Base-by-base conservation (phyloP, 37 sponge, comb jelly and placozoan species). In the Agelas oroides region DNA sequence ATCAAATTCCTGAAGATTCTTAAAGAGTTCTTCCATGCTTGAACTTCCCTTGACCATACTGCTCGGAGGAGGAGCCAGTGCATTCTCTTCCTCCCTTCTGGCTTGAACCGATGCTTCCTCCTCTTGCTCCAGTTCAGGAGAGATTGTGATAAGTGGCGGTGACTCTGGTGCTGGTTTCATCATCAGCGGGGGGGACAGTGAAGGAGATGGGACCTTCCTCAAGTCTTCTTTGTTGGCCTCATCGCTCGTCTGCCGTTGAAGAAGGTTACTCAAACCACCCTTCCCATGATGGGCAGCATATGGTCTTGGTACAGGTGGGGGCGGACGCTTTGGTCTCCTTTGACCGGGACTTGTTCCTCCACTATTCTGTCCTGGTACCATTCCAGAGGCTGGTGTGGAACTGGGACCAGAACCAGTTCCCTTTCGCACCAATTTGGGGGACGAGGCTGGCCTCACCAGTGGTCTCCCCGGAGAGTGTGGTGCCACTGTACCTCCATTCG, bases 1-100 rank as follows among this genome's bases (percentile, higher is more conserved):
- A 21, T 89, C 90, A 79, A 89, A 89, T 61, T 89, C 90, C 25
- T 84, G 66, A 56, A 89, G 33, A 33, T 84, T 84, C 66, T 84
- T 84, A 19, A 89, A 78, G 21, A 89, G 73, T 5, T 89, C 79
- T 32, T 89, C 90, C 90, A 89, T 89, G 65, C 90, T 89, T 5
- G 46, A 21, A 57, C 84, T 84, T 15, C 15, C 27, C 33, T 73
- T 60, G 21, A 25, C 35, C 2, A 75, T 57, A 32, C 0, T 3
- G 14, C 23, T 39, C 1, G 75, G n/a, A 2, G 32, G 32, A 6
- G 46, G 46, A 8, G 46, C 46, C 33, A 69, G 38, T 41, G 36
- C 71, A 56, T 71, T 53, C 53, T 73, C 41, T 52, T 16, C 56
- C 60, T 64, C 37, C 61, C 73, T 61, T 59, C 58, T 36, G 28